Evolutionary conservation across 2,888 invertebrate species (phyloP).

Genomic region (Nymphalis c-album): DNA sequence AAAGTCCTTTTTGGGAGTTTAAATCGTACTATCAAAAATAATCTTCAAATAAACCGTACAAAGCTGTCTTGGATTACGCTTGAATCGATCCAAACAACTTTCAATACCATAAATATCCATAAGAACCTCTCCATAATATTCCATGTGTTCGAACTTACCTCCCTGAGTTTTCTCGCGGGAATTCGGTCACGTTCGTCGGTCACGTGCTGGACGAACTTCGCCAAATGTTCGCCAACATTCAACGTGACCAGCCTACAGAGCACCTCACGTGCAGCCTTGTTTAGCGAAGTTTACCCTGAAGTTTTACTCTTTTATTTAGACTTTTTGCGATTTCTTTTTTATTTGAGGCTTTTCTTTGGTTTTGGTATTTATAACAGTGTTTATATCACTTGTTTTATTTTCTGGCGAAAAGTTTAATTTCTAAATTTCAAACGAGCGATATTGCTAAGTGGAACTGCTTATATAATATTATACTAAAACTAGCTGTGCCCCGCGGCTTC

Average conservation of each 20-base stretch:
- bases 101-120: slow-evolving; percentile 11
- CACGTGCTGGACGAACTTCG: slow-evolving; percentile 30
- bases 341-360: background rate
- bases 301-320: slow-evolving; percentile 17
- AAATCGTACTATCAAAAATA: too few relatives aligned
- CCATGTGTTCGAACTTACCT: slow-evolving; percentile 14
- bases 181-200: slow-evolving; percentile 26
- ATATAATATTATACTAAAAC: too few relatives aligned
- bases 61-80: background rate
- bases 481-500: too few relatives aligned
- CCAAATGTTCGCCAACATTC: slow-evolving; percentile 19
- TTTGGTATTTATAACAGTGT: slow-evolving; percentile 1
- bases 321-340: slow-evolving; percentile 13
- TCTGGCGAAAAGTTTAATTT: too few relatives aligned
- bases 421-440: too few relatives aligned
- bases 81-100: background rate
- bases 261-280: slow-evolving; percentile 16
- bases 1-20: too few relatives aligned
- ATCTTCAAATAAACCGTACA: background rate
- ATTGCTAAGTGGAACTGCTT: too few relatives aligned
- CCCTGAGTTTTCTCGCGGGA: slow-evolving; percentile 14
- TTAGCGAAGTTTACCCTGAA: slow-evolving; percentile 14
- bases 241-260: slow-evolving; percentile 24
- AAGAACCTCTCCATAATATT: slow-evolving; percentile 9
- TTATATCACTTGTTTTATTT: background rate